Conservation (phyloP, 2,888 invertebrate genomes). For the Microchrysa polita region DNA sequence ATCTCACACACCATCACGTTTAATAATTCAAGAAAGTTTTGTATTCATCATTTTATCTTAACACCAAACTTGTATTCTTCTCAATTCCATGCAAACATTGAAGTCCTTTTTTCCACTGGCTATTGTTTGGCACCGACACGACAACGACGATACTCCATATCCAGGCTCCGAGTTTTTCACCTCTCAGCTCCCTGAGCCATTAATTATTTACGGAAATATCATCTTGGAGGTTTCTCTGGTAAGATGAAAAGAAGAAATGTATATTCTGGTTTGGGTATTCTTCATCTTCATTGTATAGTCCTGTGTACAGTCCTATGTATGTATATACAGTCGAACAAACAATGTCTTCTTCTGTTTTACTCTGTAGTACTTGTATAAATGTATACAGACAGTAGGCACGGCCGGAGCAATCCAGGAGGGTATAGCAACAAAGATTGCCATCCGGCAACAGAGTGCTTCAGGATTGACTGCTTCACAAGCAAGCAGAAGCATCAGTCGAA, state of each 20-base stretch:
- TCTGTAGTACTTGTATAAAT: too few species aligned
- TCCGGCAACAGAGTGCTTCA: not conserved
- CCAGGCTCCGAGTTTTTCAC: conserved; percentile 8
- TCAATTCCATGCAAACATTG: not conserved
- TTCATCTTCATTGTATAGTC: not conserved
- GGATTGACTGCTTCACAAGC: not conserved
- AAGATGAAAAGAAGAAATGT: conserved; percentile 26
- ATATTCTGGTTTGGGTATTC: not conserved
- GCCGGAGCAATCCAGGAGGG: not conserved
- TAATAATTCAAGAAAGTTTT: conserved; percentile 40
- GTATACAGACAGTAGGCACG: too few species aligned
- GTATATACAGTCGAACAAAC: not conserved
- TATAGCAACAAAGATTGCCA: not conserved
- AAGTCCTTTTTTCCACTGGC: not conserved
- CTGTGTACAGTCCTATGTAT: not conserved
- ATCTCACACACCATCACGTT: conserved; percentile 26
- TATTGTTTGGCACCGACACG: not conserved
- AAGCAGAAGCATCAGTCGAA: conserved; percentile 11
- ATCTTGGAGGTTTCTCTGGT: conserved; percentile 26
- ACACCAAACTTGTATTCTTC: conserved; percentile 6
- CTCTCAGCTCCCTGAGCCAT: conserved; percentile 4
- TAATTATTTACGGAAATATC: conserved; percentile 42
- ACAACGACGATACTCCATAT: not conserved
- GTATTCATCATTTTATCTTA: conserved; percentile 37
- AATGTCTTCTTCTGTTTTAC: not conserved